These are phyloP conservation scores for Acanthisitta chloris DNA, from an alignment of 2,113 vertebrate genomes.

Conservation along the genomic window DNA sequence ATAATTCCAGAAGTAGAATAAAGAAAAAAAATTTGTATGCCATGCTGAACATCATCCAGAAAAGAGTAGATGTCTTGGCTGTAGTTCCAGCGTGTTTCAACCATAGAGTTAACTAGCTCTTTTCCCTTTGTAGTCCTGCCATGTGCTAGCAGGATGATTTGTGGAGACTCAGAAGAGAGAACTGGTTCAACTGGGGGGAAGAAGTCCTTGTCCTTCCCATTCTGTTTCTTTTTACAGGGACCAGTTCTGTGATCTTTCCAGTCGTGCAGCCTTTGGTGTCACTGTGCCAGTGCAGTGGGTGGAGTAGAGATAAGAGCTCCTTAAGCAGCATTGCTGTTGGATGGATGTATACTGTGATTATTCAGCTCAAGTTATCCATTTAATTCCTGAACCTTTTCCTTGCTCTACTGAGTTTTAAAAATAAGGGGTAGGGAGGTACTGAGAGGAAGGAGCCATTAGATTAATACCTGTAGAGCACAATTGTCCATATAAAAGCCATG, in stretches of 20 bases:
- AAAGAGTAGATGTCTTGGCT: not conserved
- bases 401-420: not conserved
- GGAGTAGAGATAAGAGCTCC: not conserved
- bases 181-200: accelerated
- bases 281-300: not conserved
- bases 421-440: not conserved
- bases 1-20: not conserved
- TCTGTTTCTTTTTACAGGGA: not conserved
- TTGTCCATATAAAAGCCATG: not conserved
- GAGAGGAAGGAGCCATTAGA: not conserved
- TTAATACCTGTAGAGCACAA: not conserved
- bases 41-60: not conserved
- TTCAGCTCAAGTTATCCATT: not conserved
- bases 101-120: not conserved
- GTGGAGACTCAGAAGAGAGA: not conserved
- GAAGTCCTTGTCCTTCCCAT: not conserved
- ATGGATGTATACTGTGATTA: not conserved
- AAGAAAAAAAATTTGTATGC: not conserved
- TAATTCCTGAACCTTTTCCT: not conserved
- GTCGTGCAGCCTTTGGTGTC: not conserved
- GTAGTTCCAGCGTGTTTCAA: not conserved
- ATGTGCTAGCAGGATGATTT: not conserved
- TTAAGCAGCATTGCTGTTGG: not conserved
- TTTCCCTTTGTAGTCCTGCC: not conserved
- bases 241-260: not conserved